phyloP scores from a whole-genome alignment of 2,888 invertebrate genomes.

The Sminthurides aquaticus region DNA sequence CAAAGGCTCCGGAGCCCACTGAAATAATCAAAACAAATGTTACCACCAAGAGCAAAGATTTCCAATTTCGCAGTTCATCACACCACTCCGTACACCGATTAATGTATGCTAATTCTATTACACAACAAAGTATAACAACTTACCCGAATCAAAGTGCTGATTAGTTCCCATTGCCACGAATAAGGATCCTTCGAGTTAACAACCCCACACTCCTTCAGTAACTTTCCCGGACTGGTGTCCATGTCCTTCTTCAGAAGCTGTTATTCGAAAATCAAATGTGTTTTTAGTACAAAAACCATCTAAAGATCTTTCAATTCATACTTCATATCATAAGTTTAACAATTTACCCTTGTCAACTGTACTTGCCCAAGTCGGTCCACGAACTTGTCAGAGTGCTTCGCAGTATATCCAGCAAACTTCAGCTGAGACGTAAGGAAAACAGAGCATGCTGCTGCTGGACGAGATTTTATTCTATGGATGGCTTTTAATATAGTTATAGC shows the following conservation, averaged over 20 bases:
- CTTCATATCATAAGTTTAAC: neutral
- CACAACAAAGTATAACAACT: too few relatives aligned
- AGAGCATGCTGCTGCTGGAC: conserved; percentile 32
- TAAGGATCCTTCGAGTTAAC: conserved; percentile 69
- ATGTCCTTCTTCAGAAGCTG: conserved; percentile 50
- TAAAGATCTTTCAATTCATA: neutral
- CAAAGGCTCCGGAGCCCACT: conserved; percentile 52
- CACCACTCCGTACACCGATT: too few relatives aligned
- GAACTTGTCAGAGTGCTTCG: conserved; percentile 30
- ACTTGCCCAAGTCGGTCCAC: conserved; percentile 39
- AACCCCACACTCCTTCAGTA: conserved; percentile 74
- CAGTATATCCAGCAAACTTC: conserved; percentile 31
- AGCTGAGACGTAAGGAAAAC: conserved; percentile 39
- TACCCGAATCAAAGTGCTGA: conserved; percentile 72
- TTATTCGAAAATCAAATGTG: too few relatives aligned
- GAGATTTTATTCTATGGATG: conserved; percentile 37
- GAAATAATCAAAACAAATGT: conserved; percentile 44
- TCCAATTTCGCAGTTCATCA: neutral
- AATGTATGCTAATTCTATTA: too few relatives aligned
- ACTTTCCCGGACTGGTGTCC: conserved; percentile 50
- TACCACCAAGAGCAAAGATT: neutral
- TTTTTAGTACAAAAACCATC: neutral
- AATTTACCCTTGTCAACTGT: conserved; percentile 34
- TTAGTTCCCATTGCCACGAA: conserved; percentile 89
- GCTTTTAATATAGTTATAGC: conserved; percentile 37